phyloP scores from a whole-genome alignment of 2,113 vertebrate species.

The Lota lota region DNA sequence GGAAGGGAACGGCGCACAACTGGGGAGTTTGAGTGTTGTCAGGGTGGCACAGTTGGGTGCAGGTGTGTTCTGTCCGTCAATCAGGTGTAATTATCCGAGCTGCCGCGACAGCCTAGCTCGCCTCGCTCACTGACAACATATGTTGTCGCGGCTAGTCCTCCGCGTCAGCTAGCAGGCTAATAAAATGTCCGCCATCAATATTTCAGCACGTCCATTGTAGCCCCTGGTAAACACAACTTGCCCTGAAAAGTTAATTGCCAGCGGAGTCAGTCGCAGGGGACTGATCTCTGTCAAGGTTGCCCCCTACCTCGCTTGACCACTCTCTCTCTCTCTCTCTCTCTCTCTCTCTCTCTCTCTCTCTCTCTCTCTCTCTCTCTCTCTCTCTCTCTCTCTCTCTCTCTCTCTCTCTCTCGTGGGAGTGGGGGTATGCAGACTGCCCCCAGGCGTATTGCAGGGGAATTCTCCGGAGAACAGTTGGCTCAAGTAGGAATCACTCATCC shows the following conservation, averaged over 20 bases:
- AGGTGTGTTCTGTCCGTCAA: no score
- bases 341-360: not conserved
- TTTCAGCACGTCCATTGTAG: constrained; percentile 69
- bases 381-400: not conserved
- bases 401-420: no score
- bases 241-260: constrained; percentile 66
- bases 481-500: constrained; percentile 27
- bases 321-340: constrained; percentile 12
- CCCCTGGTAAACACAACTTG: constrained; percentile 64
- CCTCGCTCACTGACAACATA: no score
- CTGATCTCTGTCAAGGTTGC: constrained; percentile 34
- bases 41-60: no score
- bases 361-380: not conserved
- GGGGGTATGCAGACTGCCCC: constrained; percentile 56
- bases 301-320: constrained; percentile 24
- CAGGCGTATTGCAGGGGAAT: constrained; percentile 54
- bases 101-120: no score
- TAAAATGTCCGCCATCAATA: constrained; percentile 73
- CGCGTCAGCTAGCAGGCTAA: constrained; percentile 43
- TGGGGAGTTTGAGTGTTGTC: no score
- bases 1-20: no score
- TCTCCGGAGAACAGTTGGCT: constrained; percentile 51
- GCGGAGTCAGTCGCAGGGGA: constrained; percentile 56
- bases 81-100: no score
- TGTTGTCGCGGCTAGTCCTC: no score